Base-by-base conservation (phyloP, 2,113 vertebrate genomes). In the Otocyon megalotis region DNA sequence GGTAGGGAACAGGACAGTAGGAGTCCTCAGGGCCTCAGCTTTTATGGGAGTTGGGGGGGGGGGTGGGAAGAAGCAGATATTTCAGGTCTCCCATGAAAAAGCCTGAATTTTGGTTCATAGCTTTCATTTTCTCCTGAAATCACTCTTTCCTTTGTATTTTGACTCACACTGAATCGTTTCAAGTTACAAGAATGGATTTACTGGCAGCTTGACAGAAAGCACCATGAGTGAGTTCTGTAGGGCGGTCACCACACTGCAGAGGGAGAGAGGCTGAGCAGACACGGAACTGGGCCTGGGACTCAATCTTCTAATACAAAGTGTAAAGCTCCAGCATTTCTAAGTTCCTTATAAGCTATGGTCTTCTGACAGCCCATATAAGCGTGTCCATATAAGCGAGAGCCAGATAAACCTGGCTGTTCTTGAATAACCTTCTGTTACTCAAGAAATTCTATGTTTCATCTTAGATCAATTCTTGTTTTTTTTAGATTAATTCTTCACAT, bases 71-170 rank as follows among this genome's bases (percentile, higher is more conserved):
- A 87, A 77, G 56, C 8, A 79, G 32, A 32, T 81, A 50, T 26
- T 89, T 74, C 8, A n/a, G 37, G 11, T 43, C 35, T 65, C 2
- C 80, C 22, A 30, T 50, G 76, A 50, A 80, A 96, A 96, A 95
- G 53, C 87, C 8, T 1, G 17, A 48, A 67, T 65, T 96, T 60
- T 37, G 43, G n/a, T 63, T 92, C 53, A n/a, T 13, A 48, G n/a
- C 1, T 90, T 95, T 95, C 43, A 74, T 50, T 88, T 88, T 89
- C 16, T 4, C 14, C 15, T 62, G 15, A 74, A 94, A 89, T 19
- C 81, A 62, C 19, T 20, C 13, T 76, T 65, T 88, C 53, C 65
- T 96, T 92, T 84, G 37, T 48, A 94, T 96, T 92, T 94, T 81
- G 87, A 92, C 37, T 37, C 11, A 43, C 43, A 30, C n/a, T 48